Base-by-base conservation (phyloP, 2,113 vertebrate species). In the Cavia aperea region DNA sequence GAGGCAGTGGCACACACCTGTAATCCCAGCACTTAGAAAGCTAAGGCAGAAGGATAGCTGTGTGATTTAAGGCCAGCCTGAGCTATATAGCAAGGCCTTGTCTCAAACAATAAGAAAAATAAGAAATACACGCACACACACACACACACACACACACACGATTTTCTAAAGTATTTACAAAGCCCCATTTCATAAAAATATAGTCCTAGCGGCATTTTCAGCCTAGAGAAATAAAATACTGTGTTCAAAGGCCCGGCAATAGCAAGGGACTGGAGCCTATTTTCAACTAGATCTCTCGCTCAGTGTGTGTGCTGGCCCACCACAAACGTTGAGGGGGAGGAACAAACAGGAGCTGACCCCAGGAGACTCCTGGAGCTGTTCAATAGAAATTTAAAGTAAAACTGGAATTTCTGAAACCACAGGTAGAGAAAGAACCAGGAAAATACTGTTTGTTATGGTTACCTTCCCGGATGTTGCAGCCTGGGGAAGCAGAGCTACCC, bases 401-500 rank as follows among this genome's bases (percentile, higher is more conserved):
- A 87, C 43, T 77, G 31, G 62, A 84, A 77, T 92, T 88, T 79
- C 73, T 92, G 77, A 90, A 95, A 83, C 79, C 54, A 90, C 51
- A 84, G 54, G 89, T 63, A 90, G 75, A 73, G 49, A 63, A 86
- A 68, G 66, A 94, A 89, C 18, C 23, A 83, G 84, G 87, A 95
- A 95, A 92, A 73, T 5, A 21, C 4, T 33, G n/a, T 84, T 88
- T 91, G 79, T 89, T 96, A 18, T 92, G 95, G 60, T 84, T 94
- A 66, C 81, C 88, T 81, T 91, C 79, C 60, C 0, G 0, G 73
- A 91, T 65, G 46, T 46, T 78, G 72, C 54, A 60, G 29, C 86
- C 90, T 62, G n/a, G 31, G n/a, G 86, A 86, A 54, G 77, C 39
- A 36, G 58, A 72, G 46, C 18, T 89, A 31, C 58, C 1, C 2